Percentiles rank a stretch among this genome's conserved stretches.
phyloP scores from a whole-genome alignment of 2,113 vertebrate genomes.

The Pollachius pollachius region DNA sequence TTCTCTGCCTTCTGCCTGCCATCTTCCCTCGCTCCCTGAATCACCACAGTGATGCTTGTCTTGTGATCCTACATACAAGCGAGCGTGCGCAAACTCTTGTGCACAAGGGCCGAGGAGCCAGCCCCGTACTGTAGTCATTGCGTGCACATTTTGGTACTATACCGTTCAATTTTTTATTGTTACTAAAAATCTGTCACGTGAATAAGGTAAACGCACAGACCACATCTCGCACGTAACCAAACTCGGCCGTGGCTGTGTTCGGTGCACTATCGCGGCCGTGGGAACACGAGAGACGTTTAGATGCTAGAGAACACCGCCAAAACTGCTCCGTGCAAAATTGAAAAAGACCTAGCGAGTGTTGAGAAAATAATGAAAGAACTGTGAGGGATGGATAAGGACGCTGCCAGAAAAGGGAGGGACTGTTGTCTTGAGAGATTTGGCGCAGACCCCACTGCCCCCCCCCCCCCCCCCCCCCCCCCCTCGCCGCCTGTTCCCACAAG shows the following conservation, averaged over 20 bases:
- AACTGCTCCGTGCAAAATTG: slow-evolving; percentile 2
- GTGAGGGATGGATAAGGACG: slow-evolving; percentile 19
- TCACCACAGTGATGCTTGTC: slow-evolving; percentile 61
- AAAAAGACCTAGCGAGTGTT: slow-evolving; percentile 14
- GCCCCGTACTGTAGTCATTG: too few species aligned
- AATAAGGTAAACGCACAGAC: too few species aligned
- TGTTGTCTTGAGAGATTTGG: slow-evolving; percentile 36
- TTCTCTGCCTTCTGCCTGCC: slow-evolving; percentile 36
- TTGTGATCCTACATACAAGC: too few species aligned
- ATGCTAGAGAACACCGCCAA: too few species aligned
- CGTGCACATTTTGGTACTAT: too few species aligned
- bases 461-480: slow-evolving; percentile 44
- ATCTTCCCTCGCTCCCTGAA: slow-evolving; percentile 61
- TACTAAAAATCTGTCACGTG: too few species aligned
- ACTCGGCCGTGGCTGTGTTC: too few species aligned
- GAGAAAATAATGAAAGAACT: slow-evolving; percentile 4
- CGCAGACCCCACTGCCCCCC: slow-evolving; percentile 26
- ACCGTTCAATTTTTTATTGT: too few species aligned
- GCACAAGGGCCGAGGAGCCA: too few species aligned
- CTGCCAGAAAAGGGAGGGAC: slow-evolving; percentile 17
- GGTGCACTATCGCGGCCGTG: too few species aligned
- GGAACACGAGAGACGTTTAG: too few species aligned
- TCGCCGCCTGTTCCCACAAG: slow-evolving; percentile 46
- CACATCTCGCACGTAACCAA: too few species aligned
- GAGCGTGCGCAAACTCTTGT: slow-evolving; percentile 16